A percentile compares a stretch with the other conserved stretches of the same genome.
Evolutionary conservation across 2,888 invertebrate species (phyloP).

Genomic region (Clitarchus hookeri): DNA sequence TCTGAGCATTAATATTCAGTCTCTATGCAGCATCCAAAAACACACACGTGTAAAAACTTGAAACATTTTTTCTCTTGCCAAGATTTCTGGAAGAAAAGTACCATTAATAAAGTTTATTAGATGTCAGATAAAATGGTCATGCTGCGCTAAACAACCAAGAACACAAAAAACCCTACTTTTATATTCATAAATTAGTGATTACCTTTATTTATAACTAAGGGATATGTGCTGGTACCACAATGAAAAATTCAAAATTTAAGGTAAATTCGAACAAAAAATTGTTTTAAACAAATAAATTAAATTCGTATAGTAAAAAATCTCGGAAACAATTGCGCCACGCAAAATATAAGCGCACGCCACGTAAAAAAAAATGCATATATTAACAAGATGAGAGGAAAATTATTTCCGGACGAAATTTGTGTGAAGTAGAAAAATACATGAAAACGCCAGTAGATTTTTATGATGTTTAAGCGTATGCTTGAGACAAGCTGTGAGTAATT

Average conservation of each 20-base stretch:
- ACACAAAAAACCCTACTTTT: background rate
- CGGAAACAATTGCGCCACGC: slow-evolving; percentile 29
- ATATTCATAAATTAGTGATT: slow-evolving; percentile 28
- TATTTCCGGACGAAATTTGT: too few species aligned
- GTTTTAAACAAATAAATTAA: background rate
- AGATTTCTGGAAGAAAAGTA: too few species aligned
- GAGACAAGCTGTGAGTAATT: background rate
- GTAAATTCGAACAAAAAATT: background rate
- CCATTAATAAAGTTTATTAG: too few species aligned
- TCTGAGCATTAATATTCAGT: background rate
- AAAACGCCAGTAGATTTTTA: background rate
- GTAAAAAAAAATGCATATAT: background rate
- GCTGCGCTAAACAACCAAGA: background rate
- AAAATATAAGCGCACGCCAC: background rate
- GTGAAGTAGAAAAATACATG: background rate
- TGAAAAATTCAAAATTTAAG: background rate
- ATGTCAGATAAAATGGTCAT: too few species aligned
- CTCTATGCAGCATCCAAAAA: background rate
- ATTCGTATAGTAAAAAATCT: background rate
- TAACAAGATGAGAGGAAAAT: too few species aligned
- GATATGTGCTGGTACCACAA: slow-evolving; percentile 56
- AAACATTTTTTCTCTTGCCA: too few species aligned
- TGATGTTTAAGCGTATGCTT: background rate
- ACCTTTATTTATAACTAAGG: slow-evolving; percentile 46
- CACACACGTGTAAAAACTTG: too few species aligned